Percentiles rank a stretch among this genome's conserved stretches.
Conservation (phyloP, 2,888 invertebrate genomes). For the Callinectes sapidus region DNA sequence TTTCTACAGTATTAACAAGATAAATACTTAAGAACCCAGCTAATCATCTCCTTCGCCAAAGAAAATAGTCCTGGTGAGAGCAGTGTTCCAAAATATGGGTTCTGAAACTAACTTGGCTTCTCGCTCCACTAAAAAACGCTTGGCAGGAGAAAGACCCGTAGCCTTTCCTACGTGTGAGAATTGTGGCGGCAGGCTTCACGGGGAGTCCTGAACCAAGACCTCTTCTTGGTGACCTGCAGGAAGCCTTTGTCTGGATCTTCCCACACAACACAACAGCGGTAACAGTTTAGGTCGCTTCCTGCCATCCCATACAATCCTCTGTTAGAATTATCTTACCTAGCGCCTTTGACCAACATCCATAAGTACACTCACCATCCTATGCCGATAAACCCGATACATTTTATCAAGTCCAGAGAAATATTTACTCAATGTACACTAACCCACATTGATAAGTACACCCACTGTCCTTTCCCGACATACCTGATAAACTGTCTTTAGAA, state of each 20-base stretch:
- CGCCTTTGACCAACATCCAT: not conserved
- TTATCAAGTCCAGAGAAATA: no score
- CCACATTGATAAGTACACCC: no score
- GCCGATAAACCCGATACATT: no score
- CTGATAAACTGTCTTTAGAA: no score
- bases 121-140: not conserved
- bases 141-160: not conserved
- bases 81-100: no score
- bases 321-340: not conserved
- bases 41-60: no score
- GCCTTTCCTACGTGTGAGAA: not conserved
- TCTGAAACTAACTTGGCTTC: not conserved
- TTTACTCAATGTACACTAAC: no score
- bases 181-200: not conserved
- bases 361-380: not conserved
- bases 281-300: not conserved
- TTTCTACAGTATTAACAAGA: no score
- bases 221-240: not conserved
- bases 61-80: no score
- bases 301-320: not conserved
- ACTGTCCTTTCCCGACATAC: no score
- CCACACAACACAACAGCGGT: not conserved
- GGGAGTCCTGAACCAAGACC: not conserved
- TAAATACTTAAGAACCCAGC: no score
- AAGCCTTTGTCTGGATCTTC: slow-evolving; percentile 7